phyloP scores from a whole-genome alignment of 1,140 invertebrate genomes.

The Brachionus sp. region DNA sequence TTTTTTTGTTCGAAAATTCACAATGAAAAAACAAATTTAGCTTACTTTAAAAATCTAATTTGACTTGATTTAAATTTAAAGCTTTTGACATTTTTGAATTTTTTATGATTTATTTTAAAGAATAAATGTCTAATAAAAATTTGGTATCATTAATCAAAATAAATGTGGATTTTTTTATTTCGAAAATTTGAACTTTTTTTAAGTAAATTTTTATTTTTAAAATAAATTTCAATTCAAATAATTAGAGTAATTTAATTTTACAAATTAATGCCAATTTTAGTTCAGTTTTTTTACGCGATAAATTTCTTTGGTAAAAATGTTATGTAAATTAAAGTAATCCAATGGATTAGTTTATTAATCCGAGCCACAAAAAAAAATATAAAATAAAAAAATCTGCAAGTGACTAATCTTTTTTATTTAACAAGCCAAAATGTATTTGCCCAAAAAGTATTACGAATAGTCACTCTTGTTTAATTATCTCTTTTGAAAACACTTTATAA shows the following conservation, averaged over 20 bases:
- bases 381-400: no score
- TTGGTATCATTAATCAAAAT: no score
- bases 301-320: not conserved
- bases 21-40: no score
- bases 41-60: no score
- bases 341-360: not conserved
- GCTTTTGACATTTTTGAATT: no score
- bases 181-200: not conserved
- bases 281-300: not conserved
- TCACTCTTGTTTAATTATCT: conserved; percentile 9
- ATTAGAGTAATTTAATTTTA: not conserved
- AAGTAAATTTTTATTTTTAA: not conserved
- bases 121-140: no score
- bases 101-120: no score
- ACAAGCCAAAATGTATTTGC: not conserved
- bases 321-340: not conserved
- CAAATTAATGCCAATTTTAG: not conserved
- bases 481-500: not conserved
- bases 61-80: no score
- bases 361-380: not conserved
- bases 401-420: not conserved
- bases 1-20: no score
- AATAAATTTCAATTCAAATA: not conserved
- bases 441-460: not conserved
- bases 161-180: not conserved